Percentiles rank a stretch among this genome's conserved stretches.
These are phyloP conservation scores for Siderastrea radians DNA, from an alignment of 92 coral and sea anemone species.

Conservation along the genomic window DNA sequence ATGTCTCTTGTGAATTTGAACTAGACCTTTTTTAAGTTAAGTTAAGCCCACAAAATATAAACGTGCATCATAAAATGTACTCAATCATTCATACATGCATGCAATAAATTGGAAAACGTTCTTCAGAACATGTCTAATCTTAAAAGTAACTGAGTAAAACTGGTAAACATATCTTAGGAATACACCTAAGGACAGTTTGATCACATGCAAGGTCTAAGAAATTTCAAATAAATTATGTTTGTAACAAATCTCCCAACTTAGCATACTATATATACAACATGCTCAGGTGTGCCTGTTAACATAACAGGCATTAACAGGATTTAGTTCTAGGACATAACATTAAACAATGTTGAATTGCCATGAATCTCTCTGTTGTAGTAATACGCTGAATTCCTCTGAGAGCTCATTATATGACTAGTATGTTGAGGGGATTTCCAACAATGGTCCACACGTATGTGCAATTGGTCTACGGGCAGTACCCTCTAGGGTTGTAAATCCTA, in stretches of 20 bases:
- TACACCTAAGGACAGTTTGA: too few species aligned
- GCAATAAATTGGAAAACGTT: too few species aligned
- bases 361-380: conserved; percentile 1
- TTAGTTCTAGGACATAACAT: too few species aligned
- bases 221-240: background rate
- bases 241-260: background rate
- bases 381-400: conserved; percentile 37
- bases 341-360: conserved; percentile 7
- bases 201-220: too few species aligned
- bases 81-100: too few species aligned
- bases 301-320: background rate
- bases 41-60: too few species aligned
- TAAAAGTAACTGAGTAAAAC: too few species aligned
- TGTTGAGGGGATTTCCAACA: conserved; percentile 34
- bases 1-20: too few species aligned
- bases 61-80: too few species aligned
- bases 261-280: background rate
- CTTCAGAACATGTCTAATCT: too few species aligned
- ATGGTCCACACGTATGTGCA: conserved; percentile 61
- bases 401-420: conserved; percentile 37
- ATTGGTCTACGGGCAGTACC: background rate
- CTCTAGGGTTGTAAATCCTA: conserved; percentile 20
- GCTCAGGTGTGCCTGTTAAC: background rate
- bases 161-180: too few species aligned
- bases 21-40: too few species aligned